Evolutionary conservation across 1,140 invertebrate species (phyloP), one percentile per base, ranked within the genome.

Genomic region (Drosophila parvula): DNA sequence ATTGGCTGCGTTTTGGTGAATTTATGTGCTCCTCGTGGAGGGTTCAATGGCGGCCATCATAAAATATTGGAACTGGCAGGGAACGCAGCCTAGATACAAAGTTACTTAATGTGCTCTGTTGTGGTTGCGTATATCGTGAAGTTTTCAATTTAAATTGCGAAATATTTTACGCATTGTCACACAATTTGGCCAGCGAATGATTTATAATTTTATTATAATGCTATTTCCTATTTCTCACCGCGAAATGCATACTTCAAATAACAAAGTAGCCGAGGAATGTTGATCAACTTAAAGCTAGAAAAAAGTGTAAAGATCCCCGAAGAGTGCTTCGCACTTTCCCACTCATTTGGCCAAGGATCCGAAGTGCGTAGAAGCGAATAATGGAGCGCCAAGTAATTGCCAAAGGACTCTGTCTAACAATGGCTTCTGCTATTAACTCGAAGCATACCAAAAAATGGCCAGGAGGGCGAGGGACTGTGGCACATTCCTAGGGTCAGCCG

Each of bases 61-160:
- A 89, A 89, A 89, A 85, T 89, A 89, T 90, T 73, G 74, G 69
- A 76, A 70, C 79, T 70, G 84, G 73, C 85, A 89, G 51, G 59
- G 41, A 77, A 48, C 65, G 60, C 68, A 18, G 63, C 38, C 47
- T 65, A 69, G 65, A 69, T 67, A 67, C 62, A 68, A 55, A 32
- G 47, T 45, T 69, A 32, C 65, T 30, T 36, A 44, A 44, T 65
- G 36, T 16, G 40, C 11, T 36, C 9, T n/a, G 38, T n/a, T 38
- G n/a, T 44, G 30, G 61, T 6, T 53, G 36, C 44, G 38, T 28
- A 18, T 41, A 18, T 43, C n/a, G 14, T 6, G 5, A 61, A 64
- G 18, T 32, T 30, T 32, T 34, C n/a, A 5, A n/a, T 10, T 16
- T 55, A 27, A n/a, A n/a, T 36, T 27, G 9, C 2, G 2, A 22